Percentiles rank a stretch among this genome's conserved stretches.
Evolutionary conservation across 2,797 vertebrate genomes (phyloP).

Genomic region (Phoeniculus purpureus): DNA sequence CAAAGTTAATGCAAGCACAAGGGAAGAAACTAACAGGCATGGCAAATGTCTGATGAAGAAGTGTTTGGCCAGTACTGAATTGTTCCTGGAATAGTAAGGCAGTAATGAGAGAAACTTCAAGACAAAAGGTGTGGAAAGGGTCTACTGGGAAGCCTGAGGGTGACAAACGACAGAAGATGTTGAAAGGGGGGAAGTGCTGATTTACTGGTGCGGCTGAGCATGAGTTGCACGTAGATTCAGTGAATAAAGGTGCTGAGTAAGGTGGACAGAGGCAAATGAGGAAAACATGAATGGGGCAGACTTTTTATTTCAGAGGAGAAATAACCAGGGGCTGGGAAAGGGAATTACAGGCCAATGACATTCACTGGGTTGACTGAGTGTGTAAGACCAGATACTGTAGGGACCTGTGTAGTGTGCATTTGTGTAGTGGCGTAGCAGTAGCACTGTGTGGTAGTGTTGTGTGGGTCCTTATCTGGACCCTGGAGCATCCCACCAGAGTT

Average conservation of each 20-base stretch:
- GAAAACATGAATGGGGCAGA: background rate
- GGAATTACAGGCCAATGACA: background rate
- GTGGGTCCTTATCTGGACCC: too few relatives aligned
- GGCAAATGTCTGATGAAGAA: background rate
- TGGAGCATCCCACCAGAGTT: too few relatives aligned
- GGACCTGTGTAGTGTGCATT: background rate
- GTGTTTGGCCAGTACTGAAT: background rate
- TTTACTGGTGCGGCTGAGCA: background rate
- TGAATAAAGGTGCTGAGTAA: background rate
- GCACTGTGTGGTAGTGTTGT: too few relatives aligned
- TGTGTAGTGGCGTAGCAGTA: too few relatives aligned
- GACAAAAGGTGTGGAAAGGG: background rate
- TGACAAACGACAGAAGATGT: background rate
- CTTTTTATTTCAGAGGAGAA: background rate
- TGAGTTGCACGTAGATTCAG: background rate
- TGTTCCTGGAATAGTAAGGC: background rate
- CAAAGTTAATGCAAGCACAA: background rate
- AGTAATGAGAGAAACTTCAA: background rate
- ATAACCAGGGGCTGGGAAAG: too few relatives aligned
- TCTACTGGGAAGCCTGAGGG: rapidly evolving
- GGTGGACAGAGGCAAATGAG: background rate
- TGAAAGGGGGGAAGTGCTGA: background rate
- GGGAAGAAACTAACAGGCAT: background rate
- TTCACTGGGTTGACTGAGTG: background rate
- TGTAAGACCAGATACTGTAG: background rate